Evolutionary conservation across 2,797 vertebrate genomes (phyloP).

Genomic region (Enteromius thamalakanensis): DNA sequence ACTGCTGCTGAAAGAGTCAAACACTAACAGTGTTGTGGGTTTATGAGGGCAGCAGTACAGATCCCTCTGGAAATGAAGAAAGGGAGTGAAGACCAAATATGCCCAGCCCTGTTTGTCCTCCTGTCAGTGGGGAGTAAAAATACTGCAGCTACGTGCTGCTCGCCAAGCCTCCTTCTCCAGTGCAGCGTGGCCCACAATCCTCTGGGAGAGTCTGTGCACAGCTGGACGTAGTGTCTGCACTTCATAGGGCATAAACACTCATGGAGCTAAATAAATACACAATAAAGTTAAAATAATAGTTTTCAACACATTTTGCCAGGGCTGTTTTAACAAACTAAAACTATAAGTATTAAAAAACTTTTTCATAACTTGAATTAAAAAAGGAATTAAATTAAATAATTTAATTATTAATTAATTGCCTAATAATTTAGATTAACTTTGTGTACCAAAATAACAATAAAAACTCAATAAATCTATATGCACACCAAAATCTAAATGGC

Average conservation of each 20-base stretch:
- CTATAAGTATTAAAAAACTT: not conserved
- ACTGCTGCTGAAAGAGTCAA: not conserved
- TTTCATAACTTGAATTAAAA: not conserved
- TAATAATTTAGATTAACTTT: not conserved
- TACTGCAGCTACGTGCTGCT: constrained; percentile 30
- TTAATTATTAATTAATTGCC: not conserved
- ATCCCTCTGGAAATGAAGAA: constrained; percentile 10
- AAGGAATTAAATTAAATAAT: not conserved
- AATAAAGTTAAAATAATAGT: not conserved
- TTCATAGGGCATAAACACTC: not conserved
- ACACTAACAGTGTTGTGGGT: not conserved
- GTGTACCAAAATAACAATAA: too few relatives aligned
- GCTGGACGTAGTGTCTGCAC: not conserved
- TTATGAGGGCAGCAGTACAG: not conserved
- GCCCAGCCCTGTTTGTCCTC: constrained; percentile 27
- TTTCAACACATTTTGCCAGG: not conserved
- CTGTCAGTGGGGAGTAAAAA: constrained; percentile 32
- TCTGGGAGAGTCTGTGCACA: constrained; percentile 4
- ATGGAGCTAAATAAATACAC: not conserved
- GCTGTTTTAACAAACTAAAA: not conserved
- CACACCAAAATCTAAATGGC: too few relatives aligned
- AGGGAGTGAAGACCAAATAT: constrained; percentile 16
- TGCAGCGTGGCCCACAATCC: constrained; percentile 5
- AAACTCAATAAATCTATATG: too few relatives aligned
- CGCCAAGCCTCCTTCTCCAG: constrained; percentile 9